Evolutionary conservation across 2,888 invertebrate species (phyloP), one percentile per base, ranked within the genome.

Genomic region (Leptopilina syphax): DNA sequence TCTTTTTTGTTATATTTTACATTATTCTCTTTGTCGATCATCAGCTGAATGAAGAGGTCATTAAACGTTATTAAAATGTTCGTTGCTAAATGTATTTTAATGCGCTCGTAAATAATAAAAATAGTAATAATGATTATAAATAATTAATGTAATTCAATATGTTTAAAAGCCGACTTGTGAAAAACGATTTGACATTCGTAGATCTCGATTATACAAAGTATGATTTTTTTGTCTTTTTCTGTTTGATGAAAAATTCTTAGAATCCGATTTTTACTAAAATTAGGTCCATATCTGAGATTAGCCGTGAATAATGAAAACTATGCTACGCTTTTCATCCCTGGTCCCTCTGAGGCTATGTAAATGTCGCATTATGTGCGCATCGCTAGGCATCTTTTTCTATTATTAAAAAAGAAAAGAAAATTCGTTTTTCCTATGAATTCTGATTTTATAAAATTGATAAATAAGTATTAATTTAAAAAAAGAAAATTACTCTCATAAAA

Each of bases 331-430:
- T 70, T 34, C 34, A 34, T 73, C 70, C 70, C 70, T 73, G 70
- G 70, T 73, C 70, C 70, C 70, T 73, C 70, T 70, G 54, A 73
- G 54, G 70, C 70, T 73, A 73, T 73, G 12, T 73, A 73, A 73
- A 73, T 73, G 50, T 12, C 50, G 70, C 24, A 13, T 54, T 34
- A 34, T 34, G 34, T 34, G 34, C 34, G 34, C 34, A 34, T 4
- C 3, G 34, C 34, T 34, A 34, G 34, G 34, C 34, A 34, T 34
- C 34, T 3, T 34, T 34, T 34, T 34, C 34, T 34, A 34, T 34
- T 34, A 34, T 34, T 34, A 34, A 34, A 34, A 34, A 34, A 34
- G 34, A 34, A 54, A 10, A 54, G 50, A 27, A 10, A 34, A 34
- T 34, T 65, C 7, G 2, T 65, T 65, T 34, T 0, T 34, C 34